phyloP scores from a whole-genome alignment of 2,113 vertebrate genomes.

The Silurus meridionalis region DNA sequence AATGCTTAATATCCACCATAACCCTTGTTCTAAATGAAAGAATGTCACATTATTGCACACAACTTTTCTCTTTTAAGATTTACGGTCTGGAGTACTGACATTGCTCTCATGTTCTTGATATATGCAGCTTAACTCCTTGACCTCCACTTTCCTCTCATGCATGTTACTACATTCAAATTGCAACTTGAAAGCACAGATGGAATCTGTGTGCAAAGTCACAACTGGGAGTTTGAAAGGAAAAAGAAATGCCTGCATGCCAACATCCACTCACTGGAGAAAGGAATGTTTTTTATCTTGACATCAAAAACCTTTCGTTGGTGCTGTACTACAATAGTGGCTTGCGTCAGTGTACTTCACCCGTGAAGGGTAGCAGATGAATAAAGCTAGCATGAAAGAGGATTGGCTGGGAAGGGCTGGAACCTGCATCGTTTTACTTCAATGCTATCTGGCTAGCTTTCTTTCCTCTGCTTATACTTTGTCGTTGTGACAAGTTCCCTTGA shows the following conservation, averaged over 20 bases:
- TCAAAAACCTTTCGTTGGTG: slow-evolving; percentile 47
- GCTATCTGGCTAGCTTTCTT: background rate
- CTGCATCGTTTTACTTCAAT: slow-evolving; percentile 29
- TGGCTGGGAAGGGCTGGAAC: slow-evolving; percentile 35
- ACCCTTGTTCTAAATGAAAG: no score
- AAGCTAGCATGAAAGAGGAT: slow-evolving; percentile 42
- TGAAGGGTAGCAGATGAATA: slow-evolving; percentile 43
- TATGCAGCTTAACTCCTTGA: slow-evolving; percentile 11
- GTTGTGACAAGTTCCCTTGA: background rate
- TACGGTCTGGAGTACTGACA: background rate
- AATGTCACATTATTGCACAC: background rate
- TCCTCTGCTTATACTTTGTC: background rate
- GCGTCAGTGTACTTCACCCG: slow-evolving; percentile 38
- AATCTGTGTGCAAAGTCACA: slow-evolving; percentile 31
- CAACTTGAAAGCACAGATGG: slow-evolving; percentile 31
- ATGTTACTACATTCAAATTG: slow-evolving; percentile 28
- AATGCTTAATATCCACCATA: background rate
- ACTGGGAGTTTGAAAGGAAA: slow-evolving; percentile 32
- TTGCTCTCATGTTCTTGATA: background rate
- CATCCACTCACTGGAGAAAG: slow-evolving; percentile 47
- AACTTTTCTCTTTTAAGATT: slow-evolving; percentile 23
- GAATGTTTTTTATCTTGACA: slow-evolving; percentile 52
- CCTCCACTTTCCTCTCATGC: slow-evolving; percentile 9
- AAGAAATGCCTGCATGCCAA: slow-evolving; percentile 45
- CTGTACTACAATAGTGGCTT: slow-evolving; percentile 43